Evolutionary conservation across 2,113 vertebrate species (phyloP).

Genomic region (Pteruthius melanotis): DNA sequence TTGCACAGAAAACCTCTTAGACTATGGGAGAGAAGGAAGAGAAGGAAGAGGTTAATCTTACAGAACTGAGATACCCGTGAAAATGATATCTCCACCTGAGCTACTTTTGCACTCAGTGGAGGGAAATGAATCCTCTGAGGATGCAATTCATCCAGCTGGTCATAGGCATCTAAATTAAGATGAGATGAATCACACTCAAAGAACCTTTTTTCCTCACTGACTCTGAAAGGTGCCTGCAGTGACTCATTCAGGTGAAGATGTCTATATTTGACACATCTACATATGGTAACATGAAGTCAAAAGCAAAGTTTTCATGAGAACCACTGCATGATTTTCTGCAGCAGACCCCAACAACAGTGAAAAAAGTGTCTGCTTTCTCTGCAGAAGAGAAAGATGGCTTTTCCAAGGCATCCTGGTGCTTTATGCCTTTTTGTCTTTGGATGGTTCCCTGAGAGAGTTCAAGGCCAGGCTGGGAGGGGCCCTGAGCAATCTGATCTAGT

Average conservation of each 20-base stretch:
- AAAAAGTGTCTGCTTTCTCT: not conserved
- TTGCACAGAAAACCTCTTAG: not conserved
- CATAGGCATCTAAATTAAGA: not conserved
- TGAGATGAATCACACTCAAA: not conserved
- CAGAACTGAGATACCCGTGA: not conserved
- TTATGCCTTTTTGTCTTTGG: not conserved
- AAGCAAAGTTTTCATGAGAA: not conserved
- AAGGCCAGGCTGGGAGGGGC: not conserved
- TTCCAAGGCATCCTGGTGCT: not conserved
- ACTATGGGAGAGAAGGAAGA: not conserved
- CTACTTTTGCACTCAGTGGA: not conserved
- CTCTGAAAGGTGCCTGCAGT: not conserved
- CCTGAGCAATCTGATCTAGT: not conserved
- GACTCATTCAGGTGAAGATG: constrained; percentile 8
- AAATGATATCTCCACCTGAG: not conserved
- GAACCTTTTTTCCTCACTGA: not conserved
- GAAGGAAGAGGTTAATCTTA: not conserved
- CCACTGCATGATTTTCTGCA: not conserved
- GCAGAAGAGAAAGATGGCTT: not conserved
- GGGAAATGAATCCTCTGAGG: not conserved
- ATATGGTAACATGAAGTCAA: not conserved
- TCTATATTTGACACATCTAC: not conserved
- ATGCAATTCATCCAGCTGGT: not conserved
- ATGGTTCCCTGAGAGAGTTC: not conserved
- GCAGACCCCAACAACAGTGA: not conserved